Evolutionary conservation across 2,888 invertebrate genomes (phyloP).

Genomic region (Epirrita christyi): DNA sequence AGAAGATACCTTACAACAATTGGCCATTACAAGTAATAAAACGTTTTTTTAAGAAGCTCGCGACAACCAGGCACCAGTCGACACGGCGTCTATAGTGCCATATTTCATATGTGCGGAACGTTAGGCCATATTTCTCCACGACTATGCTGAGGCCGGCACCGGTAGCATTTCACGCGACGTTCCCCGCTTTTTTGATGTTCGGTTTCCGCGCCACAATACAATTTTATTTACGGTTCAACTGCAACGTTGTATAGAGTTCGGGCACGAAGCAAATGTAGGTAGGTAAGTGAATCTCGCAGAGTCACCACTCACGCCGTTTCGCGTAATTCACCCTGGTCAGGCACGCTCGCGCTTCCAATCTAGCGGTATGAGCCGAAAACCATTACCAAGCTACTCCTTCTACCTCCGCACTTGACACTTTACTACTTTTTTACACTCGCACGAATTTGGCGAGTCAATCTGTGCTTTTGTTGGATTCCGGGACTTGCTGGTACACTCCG

Average conservation of each 20-base stretch:
- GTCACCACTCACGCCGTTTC: slow-evolving; percentile 47
- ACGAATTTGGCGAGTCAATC: slow-evolving; percentile 14
- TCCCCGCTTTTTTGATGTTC: slow-evolving; percentile 74
- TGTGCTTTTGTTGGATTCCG: slow-evolving; percentile 10
- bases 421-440: slow-evolving; percentile 41
- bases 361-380: slow-evolving; percentile 60
- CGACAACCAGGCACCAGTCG: slow-evolving; percentile 52
- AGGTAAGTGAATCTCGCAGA: slow-evolving; percentile 62
- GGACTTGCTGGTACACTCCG: slow-evolving; percentile 14
- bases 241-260: slow-evolving; percentile 59
- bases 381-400: slow-evolving; percentile 50
- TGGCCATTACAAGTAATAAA: slow-evolving; percentile 26
- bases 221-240: slow-evolving; percentile 72
- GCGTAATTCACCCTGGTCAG: slow-evolving; percentile 54
- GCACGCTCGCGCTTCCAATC: slow-evolving; percentile 57
- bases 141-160: slow-evolving; percentile 64
- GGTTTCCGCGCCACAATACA: slow-evolving; percentile 73
- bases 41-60: slow-evolving; percentile 13
- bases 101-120: slow-evolving; percentile 69
- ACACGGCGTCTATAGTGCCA: slow-evolving; percentile 60
- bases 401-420: slow-evolving; percentile 44
- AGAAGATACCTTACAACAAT: slow-evolving; percentile 25
- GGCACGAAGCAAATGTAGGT: slow-evolving; percentile 64
- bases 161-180: slow-evolving; percentile 77
- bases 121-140: slow-evolving; percentile 71